Percentiles rank a stretch among this genome's conserved stretches.
Evolutionary conservation across 2,888 invertebrate species (phyloP).

Genomic region (Omphaloscelis lunosa): DNA sequence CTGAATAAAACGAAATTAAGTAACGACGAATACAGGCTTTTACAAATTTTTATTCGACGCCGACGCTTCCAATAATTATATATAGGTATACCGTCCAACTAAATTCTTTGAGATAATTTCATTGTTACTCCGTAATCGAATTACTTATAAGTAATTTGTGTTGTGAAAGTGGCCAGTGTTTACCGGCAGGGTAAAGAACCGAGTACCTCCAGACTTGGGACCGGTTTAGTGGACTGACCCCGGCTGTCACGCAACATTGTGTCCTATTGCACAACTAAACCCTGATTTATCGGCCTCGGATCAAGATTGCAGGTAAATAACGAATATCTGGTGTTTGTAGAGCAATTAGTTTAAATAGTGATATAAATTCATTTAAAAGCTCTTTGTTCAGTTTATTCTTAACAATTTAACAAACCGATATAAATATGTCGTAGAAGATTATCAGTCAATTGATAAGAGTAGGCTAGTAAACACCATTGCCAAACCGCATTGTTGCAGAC

Average conservation of each 20-base stretch:
- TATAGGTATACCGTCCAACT: not conserved
- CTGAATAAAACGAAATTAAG: constrained; percentile 30
- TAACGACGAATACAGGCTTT: not conserved
- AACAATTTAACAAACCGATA: constrained; percentile 24
- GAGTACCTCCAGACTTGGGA: constrained; percentile 54
- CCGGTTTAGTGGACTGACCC: constrained; percentile 72
- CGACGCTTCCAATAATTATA: constrained; percentile 6
- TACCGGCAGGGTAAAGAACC: constrained; percentile 61
- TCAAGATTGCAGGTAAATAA: constrained; percentile 59
- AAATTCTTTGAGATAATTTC: constrained; percentile 37
- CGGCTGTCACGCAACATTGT: constrained; percentile 62
- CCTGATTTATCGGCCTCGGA: constrained; percentile 58
- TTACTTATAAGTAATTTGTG: constrained; percentile 54
- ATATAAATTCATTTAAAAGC: constrained; percentile 26
- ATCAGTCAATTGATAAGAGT: constrained; percentile 3
- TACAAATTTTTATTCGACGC: constrained; percentile 11
- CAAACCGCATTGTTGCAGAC: not conserved
- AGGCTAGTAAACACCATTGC: not conserved
- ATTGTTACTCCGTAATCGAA: constrained; percentile 51
- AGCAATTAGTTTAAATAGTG: constrained; percentile 25
- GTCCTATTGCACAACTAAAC: constrained; percentile 68
- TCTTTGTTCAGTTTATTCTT: constrained; percentile 26
- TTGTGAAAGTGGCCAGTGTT: constrained; percentile 67
- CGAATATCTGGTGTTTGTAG: constrained; percentile 48
- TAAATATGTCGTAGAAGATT: constrained; percentile 11